Evolutionary conservation across 2,888 invertebrate species (phyloP).

Genomic region (Oscheius sp.): DNA sequence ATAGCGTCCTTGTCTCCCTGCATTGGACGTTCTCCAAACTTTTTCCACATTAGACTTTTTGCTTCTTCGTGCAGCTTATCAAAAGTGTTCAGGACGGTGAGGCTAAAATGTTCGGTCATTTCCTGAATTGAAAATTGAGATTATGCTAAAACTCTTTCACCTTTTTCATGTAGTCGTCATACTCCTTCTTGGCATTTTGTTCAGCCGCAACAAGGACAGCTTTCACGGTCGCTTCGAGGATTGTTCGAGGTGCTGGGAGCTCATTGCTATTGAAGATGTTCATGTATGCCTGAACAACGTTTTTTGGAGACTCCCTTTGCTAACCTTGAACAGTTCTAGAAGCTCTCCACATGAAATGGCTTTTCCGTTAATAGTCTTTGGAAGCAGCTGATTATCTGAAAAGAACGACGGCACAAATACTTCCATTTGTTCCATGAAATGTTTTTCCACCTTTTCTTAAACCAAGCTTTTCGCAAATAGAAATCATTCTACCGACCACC

Average conservation of each 20-base stretch:
- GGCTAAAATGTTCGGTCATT: neutral
- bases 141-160: neutral
- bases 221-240: too few relatives aligned
- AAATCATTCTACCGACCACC: conserved; percentile 75
- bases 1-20: neutral
- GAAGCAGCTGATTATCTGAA: conserved; percentile 86
- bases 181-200: conserved; percentile 2
- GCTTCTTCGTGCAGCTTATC: neutral
- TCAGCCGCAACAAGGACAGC: conserved; percentile 8
- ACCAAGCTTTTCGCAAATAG: too few relatives aligned
- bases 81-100: neutral
- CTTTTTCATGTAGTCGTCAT: conserved; percentile 19
- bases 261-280: conserved; percentile 96
- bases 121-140: neutral
- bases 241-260: conserved; percentile 81
- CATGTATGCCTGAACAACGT: conserved; percentile 83
- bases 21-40: neutral
- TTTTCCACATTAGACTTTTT: neutral
- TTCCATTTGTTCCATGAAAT: conserved; percentile 88
- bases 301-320: neutral
- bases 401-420: conserved; percentile 89
- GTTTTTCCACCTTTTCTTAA: conserved; percentile 82
- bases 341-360: conserved; percentile 89
- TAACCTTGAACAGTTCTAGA: conserved; percentile 89
- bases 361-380: conserved; percentile 93